Percentiles rank a stretch among this genome's conserved stretches.
These are phyloP conservation scores for Phenganax subtilis DNA, from an alignment of 92 coral and sea anemone species.

Conservation along the genomic window DNA sequence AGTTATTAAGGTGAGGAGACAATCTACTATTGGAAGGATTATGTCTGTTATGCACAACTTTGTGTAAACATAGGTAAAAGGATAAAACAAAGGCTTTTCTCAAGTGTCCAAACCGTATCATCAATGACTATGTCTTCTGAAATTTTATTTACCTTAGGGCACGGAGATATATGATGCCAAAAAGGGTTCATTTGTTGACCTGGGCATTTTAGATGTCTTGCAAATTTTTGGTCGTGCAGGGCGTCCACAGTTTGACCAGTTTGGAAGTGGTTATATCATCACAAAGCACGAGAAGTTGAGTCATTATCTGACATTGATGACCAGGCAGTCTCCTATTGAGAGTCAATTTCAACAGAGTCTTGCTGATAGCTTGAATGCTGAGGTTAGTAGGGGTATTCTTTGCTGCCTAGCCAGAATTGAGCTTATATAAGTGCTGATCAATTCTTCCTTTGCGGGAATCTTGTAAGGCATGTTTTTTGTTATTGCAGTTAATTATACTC, in stretches of 20 bases:
- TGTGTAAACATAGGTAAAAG: neutral
- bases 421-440: neutral
- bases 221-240: slow-evolving; percentile 99
- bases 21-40: too few species aligned
- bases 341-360: slow-evolving; percentile 78
- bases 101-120: too few species aligned
- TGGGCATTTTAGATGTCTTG: slow-evolving; percentile 90
- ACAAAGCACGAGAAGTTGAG: slow-evolving; percentile 80
- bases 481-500: neutral
- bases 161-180: slow-evolving; percentile 91
- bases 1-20: slow-evolving; percentile 67
- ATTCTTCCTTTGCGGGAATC: neutral
- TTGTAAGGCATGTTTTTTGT: neutral
- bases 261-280: slow-evolving; percentile 90
- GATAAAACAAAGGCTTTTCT: neutral
- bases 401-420: neutral
- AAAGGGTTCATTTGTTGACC: slow-evolving; percentile 93
- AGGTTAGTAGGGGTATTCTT: slow-evolving; percentile 51
- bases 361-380: slow-evolving; percentile 90
- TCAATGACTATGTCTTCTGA: neutral
- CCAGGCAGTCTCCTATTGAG: slow-evolving; percentile 97
- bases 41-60: neutral
- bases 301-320: slow-evolving; percentile 76
- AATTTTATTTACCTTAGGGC: slow-evolving; percentile 50
- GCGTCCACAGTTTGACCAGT: slow-evolving; percentile 94